phyloP scores from a whole-genome alignment of 2,113 vertebrate genomes.

The Cepphus grylle region DNA sequence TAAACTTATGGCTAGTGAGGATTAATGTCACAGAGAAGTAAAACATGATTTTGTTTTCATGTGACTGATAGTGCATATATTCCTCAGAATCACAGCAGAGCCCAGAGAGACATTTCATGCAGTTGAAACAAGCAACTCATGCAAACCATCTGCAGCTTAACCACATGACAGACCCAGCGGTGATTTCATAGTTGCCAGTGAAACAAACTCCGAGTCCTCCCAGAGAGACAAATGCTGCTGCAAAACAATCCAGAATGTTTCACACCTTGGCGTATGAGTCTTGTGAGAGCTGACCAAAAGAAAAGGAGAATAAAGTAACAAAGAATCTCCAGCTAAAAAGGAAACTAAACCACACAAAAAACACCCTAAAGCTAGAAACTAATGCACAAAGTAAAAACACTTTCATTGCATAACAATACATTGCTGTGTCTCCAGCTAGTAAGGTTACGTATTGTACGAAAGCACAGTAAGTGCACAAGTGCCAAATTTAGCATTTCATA shows the following conservation, averaged over 20 bases:
- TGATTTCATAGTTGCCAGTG: conserved; percentile 69
- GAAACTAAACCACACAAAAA: background rate
- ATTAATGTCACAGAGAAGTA: conserved; percentile 52
- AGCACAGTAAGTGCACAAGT: background rate
- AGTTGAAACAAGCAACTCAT: conserved; percentile 55
- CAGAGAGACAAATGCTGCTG: conserved; percentile 56
- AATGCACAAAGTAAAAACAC: background rate
- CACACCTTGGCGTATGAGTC: background rate
- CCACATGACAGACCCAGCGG: conserved; percentile 63
- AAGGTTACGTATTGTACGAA: background rate
- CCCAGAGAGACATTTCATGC: conserved; percentile 61
- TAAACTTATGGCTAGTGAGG: conserved; percentile 11
- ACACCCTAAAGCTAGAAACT: background rate
- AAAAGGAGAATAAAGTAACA: conserved; percentile 7
- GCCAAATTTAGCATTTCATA: background rate
- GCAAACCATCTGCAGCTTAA: conserved; percentile 67
- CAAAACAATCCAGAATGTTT: conserved; percentile 46
- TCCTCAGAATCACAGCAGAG: conserved; percentile 44
- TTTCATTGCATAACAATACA: background rate
- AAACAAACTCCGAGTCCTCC: conserved; percentile 59
- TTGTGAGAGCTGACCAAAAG: conserved; percentile 35
- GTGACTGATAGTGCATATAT: conserved; percentile 50
- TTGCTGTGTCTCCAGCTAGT: background rate
- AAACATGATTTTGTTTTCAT: conserved; percentile 61
- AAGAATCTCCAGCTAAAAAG: background rate